Percentiles rank a stretch among this genome's conserved stretches.
Conservation (phyloP, 1,140 invertebrate genomes). For the Drosophila tropicalis region DNA sequence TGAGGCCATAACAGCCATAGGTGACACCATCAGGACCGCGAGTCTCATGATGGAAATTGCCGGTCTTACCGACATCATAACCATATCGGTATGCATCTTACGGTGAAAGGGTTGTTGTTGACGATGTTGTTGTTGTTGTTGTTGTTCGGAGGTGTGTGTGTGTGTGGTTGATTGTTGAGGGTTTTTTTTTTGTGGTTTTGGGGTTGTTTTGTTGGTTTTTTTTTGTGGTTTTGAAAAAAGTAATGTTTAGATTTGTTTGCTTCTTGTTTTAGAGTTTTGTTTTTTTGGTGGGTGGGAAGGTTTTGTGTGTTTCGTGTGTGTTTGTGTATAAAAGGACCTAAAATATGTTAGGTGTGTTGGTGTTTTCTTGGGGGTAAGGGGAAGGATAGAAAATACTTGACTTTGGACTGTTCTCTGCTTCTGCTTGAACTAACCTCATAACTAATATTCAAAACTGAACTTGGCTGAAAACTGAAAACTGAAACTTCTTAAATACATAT, state of each 20-base stretch:
- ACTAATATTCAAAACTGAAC: conserved; percentile 32
- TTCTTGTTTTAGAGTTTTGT: conserved; percentile 22
- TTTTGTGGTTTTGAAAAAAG: conserved; percentile 28
- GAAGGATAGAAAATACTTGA: neutral
- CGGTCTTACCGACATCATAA: conserved; percentile 88
- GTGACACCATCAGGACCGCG: conserved; percentile 89
- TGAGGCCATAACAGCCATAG: conserved; percentile 91
- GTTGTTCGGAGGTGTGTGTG: conserved; percentile 11
- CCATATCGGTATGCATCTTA: conserved; percentile 88
- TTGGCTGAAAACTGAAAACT: conserved; percentile 44
- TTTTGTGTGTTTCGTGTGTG: conserved; percentile 27
- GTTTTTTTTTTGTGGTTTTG: conserved; percentile 30
- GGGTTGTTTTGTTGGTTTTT: conserved; percentile 15
- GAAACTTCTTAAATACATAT: conserved; percentile 31
- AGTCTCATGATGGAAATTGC: conserved; percentile 91
- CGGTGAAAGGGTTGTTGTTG: conserved; percentile 6
- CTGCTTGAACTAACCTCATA: conserved; percentile 5
- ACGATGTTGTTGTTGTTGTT: conserved; percentile 20
- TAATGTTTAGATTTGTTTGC: conserved; percentile 48
- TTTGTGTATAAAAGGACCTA: conserved; percentile 26
- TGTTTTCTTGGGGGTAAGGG: neutral
- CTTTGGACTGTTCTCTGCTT: neutral
- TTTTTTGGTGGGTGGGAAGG: too few relatives aligned
- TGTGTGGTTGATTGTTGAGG: conserved; percentile 15
- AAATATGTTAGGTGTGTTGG: conserved; percentile 24